Conservation (phyloP, 2,113 vertebrate species). For the Pithys albifrons region DNA sequence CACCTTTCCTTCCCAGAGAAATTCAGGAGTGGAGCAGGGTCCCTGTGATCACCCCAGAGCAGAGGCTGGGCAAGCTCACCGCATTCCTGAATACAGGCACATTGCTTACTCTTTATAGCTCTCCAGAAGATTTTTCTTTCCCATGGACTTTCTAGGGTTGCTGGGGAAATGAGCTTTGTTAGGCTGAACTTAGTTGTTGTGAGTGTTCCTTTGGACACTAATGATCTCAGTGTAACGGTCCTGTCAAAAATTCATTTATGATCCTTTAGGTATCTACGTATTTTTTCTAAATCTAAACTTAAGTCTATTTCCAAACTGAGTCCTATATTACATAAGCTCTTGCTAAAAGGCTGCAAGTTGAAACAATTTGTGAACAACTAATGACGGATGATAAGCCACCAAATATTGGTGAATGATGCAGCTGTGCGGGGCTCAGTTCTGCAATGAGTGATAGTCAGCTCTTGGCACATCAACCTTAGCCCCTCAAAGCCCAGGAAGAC, state of each 20-base stretch:
- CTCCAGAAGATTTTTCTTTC: neutral
- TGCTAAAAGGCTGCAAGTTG: fast-evolving
- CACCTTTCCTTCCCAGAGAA: neutral
- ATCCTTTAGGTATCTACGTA: neutral
- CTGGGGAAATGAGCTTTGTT: neutral
- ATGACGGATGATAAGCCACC: no score
- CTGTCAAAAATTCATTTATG: neutral
- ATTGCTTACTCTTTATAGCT: fast-evolving
- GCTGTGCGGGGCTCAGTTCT: no score
- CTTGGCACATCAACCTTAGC: no score
- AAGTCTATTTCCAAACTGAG: neutral
- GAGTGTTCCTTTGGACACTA: neutral
- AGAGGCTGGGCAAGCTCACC: fast-evolving
- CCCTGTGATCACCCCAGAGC: neutral
- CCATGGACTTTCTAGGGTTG: fast-evolving
- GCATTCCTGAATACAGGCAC: neutral
- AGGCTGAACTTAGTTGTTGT: neutral
- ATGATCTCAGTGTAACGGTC: neutral
- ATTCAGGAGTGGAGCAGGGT: fast-evolving
- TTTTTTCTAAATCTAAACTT: neutral
- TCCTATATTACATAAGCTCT: neutral
- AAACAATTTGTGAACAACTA: neutral
- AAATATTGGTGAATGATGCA: no score
- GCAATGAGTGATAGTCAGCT: no score
- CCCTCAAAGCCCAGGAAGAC: no score